Evolutionary conservation across 2,888 invertebrate genomes (phyloP).

Genomic region (Synergus japonicus): DNA sequence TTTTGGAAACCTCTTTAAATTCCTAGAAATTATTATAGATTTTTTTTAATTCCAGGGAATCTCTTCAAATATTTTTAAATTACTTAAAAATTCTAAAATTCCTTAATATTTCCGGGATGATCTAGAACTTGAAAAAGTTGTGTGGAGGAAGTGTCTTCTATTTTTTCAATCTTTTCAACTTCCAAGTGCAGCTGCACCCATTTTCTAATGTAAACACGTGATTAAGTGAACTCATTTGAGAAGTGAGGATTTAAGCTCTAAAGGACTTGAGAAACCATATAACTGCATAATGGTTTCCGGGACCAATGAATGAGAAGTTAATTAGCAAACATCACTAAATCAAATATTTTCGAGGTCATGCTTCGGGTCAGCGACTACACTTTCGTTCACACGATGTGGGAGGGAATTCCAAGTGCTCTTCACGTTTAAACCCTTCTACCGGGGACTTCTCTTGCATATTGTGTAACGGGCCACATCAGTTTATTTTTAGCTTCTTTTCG

Average conservation of each 20-base stretch:
- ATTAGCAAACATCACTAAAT: neutral
- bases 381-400: slow-evolving; percentile 16
- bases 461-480: slow-evolving; percentile 25
- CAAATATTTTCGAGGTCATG: slow-evolving; percentile 9
- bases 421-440: slow-evolving; percentile 2
- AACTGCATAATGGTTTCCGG: slow-evolving; percentile 12
- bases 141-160: neutral
- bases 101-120: too few relatives aligned
- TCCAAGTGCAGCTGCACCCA: slow-evolving; percentile 3
- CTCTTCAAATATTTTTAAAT: too few relatives aligned
- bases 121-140: too few relatives aligned
- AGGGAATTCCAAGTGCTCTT: slow-evolving; percentile 30
- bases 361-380: slow-evolving; percentile 22
- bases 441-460: slow-evolving; percentile 16
- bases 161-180: neutral
- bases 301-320: neutral
- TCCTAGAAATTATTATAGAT: too few relatives aligned
- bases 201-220: slow-evolving; percentile 2
- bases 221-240: slow-evolving; percentile 11
- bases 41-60: too few relatives aligned
- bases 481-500: slow-evolving; percentile 34
- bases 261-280: slow-evolving; percentile 16
- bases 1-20: too few relatives aligned
- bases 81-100: too few relatives aligned
- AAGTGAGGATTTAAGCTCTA: slow-evolving; percentile 2